Evolutionary conservation across 1,140 invertebrate species (phyloP).

Genomic region (Drosophila nigrodunni): DNA sequence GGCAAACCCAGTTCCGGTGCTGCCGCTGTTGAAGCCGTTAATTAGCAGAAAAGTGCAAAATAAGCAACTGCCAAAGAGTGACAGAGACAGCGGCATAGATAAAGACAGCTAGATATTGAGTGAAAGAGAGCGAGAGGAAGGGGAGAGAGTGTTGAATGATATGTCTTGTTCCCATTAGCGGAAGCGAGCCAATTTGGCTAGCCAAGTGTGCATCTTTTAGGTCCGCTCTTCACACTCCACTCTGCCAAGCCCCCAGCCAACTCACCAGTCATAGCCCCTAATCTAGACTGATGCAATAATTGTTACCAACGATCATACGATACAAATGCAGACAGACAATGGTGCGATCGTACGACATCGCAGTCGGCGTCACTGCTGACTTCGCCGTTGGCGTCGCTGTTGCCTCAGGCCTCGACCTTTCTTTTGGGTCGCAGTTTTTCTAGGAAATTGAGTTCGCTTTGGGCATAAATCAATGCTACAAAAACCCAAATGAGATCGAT

Average conservation of each 20-base stretch:
- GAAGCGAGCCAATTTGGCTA: constrained; percentile 67
- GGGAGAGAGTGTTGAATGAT: not conserved
- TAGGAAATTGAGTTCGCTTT: constrained; percentile 37
- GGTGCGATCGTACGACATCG: constrained; percentile 3
- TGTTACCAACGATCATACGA: constrained; percentile 61
- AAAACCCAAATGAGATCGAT: constrained; percentile 17
- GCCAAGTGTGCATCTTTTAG: constrained; percentile 37
- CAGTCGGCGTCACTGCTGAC: not conserved
- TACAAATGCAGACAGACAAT: constrained; percentile 48
- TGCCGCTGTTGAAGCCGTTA: constrained; percentile 54
- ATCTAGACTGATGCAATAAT: constrained; percentile 70
- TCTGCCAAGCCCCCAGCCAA: no score
- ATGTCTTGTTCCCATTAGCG: constrained; percentile 49
- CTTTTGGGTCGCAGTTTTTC: constrained; percentile 23
- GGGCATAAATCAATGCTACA: constrained; percentile 27
- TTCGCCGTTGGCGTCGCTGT: no score
- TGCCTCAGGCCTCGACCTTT: constrained; percentile 54
- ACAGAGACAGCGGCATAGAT: not conserved
- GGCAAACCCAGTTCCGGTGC: constrained; percentile 47
- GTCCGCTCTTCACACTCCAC: not conserved
- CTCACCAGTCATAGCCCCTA: not conserved
- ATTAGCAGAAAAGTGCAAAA: constrained; percentile 75
- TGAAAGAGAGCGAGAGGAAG: not conserved
- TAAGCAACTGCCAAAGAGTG: constrained; percentile 23
- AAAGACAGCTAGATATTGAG: not conserved